Conservation (phyloP, 1,140 invertebrate genomes). For the Mycetomoellerius zeteki region DNA sequence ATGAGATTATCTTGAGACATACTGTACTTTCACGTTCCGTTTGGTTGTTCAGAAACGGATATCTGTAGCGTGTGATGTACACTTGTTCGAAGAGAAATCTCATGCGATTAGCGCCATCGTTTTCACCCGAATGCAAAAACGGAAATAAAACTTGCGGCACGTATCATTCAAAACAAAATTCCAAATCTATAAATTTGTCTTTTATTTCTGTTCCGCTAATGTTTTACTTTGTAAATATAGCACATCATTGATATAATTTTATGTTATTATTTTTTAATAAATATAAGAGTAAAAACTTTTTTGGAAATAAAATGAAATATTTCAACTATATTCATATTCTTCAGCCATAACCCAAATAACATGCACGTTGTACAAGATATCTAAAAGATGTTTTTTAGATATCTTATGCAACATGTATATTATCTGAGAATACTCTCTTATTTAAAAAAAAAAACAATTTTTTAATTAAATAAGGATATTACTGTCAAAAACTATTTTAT, state of each 20-base stretch:
- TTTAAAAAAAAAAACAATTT: not conserved
- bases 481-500: not conserved
- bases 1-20: slow-evolving; percentile 35
- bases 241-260: not conserved
- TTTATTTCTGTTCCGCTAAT: not conserved
- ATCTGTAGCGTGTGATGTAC: slow-evolving; percentile 36
- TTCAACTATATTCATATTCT: not conserved
- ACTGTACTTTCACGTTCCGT: slow-evolving; percentile 52
- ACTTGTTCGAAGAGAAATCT: slow-evolving; percentile 62
- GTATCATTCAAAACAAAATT: slow-evolving; percentile 9
- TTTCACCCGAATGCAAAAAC: slow-evolving; percentile 76
- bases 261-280: not conserved
- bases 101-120: slow-evolving; percentile 60
- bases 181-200: not conserved
- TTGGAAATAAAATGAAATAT: not conserved
- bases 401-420: too few relatives aligned
- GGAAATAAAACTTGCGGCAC: slow-evolving; percentile 80
- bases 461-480: slow-evolving; percentile 1
- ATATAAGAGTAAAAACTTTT: not conserved
- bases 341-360: too few relatives aligned
- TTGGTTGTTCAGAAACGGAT: slow-evolving; percentile 33
- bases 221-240: not conserved
- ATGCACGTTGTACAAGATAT: too few relatives aligned
- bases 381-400: too few relatives aligned
- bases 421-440: not conserved